phyloP scores from a whole-genome alignment of 1,140 invertebrate species.

The Neelides sp. region DNA sequence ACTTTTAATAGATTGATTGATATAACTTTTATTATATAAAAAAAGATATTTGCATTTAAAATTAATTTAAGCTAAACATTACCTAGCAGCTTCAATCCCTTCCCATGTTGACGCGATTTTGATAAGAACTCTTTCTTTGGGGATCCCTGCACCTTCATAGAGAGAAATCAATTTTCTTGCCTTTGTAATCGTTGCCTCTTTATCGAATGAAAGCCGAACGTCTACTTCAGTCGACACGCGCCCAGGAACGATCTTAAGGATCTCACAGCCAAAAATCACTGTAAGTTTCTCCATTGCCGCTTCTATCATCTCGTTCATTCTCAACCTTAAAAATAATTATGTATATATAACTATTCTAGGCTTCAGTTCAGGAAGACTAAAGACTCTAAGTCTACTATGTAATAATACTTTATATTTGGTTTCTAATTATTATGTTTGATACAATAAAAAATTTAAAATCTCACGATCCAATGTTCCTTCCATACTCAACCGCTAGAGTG shows the following conservation, averaged over 20 bases:
- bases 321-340: too few species aligned
- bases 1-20: too few species aligned
- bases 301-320: too few species aligned
- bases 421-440: background rate
- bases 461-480: conserved; percentile 54
- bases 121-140: conserved; percentile 45
- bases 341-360: background rate
- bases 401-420: too few species aligned
- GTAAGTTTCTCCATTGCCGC: conserved; percentile 47
- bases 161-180: conserved; percentile 42
- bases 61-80: too few species aligned
- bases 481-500: conserved; percentile 78
- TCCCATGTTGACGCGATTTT: conserved; percentile 50
- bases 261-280: conserved; percentile 47
- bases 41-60: too few species aligned
- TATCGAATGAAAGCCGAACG: conserved; percentile 48
- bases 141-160: conserved; percentile 44
- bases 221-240: conserved; percentile 46
- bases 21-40: too few species aligned
- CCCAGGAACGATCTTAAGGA: conserved; percentile 48
- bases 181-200: conserved; percentile 41
- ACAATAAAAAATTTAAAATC: conserved; percentile 28
- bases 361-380: background rate
- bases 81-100: conserved; percentile 46
- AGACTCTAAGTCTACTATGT: background rate